Evolutionary conservation across 2,888 invertebrate species (phyloP).

Genomic region (Tetranychus truncatus): DNA sequence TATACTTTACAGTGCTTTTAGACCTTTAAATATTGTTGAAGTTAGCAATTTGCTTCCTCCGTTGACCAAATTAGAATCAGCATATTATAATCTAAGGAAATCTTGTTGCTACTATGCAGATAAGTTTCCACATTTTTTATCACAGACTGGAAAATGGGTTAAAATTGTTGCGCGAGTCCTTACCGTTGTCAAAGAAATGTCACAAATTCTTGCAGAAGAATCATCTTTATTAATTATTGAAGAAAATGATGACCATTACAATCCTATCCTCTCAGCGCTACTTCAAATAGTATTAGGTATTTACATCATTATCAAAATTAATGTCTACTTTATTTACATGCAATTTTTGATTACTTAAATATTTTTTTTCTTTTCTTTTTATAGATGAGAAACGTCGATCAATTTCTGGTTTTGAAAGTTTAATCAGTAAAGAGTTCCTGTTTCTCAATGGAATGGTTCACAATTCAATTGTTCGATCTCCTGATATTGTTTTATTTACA

Average conservation of each 20-base stretch:
- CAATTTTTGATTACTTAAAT: neutral
- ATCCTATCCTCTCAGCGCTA: slow-evolving; percentile 64
- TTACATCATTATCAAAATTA: neutral
- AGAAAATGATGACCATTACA: slow-evolving; percentile 30
- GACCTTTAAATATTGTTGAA: slow-evolving; percentile 17
- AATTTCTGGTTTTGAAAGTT: slow-evolving; percentile 63
- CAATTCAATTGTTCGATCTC: neutral
- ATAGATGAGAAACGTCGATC: slow-evolving; percentile 66
- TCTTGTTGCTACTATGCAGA: slow-evolving; percentile 9
- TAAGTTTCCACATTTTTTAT: slow-evolving; percentile 10
- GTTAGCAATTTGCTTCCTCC: slow-evolving; percentile 13
- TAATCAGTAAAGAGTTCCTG: slow-evolving; percentile 87
- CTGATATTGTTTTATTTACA: slow-evolving; percentile 41
- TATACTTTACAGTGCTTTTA: slow-evolving; percentile 11
- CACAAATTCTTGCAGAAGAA: slow-evolving; percentile 15
- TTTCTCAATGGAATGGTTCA: slow-evolving; percentile 16
- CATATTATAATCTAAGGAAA: slow-evolving; percentile 17
- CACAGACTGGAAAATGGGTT: slow-evolving; percentile 19
- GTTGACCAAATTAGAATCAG: slow-evolving; percentile 10
- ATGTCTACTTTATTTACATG: neutral
- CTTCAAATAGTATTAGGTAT: slow-evolving; percentile 50
- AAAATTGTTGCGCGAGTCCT: slow-evolving; percentile 11
- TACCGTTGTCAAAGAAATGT: slow-evolving; percentile 9
- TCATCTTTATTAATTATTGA: slow-evolving; percentile 18
- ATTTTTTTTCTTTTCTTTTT: neutral